phyloP scores from a whole-genome alignment of 2,888 invertebrate genomes.

The Eurytoma adleriae region DNA sequence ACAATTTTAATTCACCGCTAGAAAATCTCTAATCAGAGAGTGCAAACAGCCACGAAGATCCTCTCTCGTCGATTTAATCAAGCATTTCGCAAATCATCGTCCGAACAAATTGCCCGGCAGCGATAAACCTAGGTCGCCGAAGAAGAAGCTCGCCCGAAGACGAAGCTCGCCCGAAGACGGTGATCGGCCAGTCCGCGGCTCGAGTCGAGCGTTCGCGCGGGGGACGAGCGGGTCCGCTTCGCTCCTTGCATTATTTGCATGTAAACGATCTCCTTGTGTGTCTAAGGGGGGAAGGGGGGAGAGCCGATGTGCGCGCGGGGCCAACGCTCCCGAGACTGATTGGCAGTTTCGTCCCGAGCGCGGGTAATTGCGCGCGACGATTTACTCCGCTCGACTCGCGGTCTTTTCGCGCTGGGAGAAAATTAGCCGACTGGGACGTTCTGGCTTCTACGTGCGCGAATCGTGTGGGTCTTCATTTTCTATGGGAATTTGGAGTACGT shows the following conservation, averaged over 20 bases:
- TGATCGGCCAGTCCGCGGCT: neutral
- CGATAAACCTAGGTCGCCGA: no score
- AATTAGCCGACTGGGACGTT: conserved; percentile 13
- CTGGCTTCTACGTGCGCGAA: no score
- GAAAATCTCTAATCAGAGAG: no score
- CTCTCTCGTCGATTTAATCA: no score
- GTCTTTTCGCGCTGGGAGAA: conserved; percentile 26
- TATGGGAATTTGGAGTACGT: no score
- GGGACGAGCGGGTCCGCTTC: neutral
- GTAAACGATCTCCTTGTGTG: conserved; percentile 40
- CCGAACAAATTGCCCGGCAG: no score
- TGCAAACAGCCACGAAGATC: no score
- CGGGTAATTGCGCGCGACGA: conserved; percentile 60
- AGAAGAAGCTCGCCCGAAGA: no score
- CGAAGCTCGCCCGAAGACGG: neutral
- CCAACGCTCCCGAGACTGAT: conserved; percentile 52
- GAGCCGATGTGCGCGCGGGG: conserved; percentile 20
- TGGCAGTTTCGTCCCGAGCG: conserved; percentile 55
- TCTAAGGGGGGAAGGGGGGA: conserved; percentile 1
- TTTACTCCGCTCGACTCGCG: conserved; percentile 46
- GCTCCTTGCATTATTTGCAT: conserved; percentile 38
- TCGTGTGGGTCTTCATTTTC: no score
- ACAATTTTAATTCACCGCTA: no score
- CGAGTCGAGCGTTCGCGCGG: no score
- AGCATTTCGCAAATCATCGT: no score